phyloP scores from a whole-genome alignment of 2,797 vertebrate genomes.

The Thaleichthys pacificus region DNA sequence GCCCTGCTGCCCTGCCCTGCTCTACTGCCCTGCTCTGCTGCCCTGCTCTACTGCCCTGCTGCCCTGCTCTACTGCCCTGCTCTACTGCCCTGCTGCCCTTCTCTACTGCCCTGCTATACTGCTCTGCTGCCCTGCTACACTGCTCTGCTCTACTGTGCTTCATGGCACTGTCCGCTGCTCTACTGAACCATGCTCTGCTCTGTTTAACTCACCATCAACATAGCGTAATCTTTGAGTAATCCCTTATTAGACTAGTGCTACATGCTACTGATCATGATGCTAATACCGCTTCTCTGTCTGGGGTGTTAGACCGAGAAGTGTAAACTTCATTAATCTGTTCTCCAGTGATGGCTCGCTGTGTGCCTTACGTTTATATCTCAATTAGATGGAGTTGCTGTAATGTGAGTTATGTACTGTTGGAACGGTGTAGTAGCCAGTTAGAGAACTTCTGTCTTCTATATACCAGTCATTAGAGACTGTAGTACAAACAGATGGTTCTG shows the following conservation, averaged over 20 bases:
- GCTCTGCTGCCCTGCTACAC: not conserved
- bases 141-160: not conserved
- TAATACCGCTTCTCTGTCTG: constrained; percentile 5
- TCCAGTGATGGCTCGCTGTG: constrained; percentile 31
- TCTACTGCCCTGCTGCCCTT: not conserved
- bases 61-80: no score
- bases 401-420: constrained; percentile 37
- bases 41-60: not conserved
- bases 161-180: no score
- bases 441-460: constrained; percentile 51
- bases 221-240: constrained; percentile 43
- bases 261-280: constrained; percentile 35
- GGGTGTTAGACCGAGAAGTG: not conserved
- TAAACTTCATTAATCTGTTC: constrained; percentile 5
- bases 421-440: constrained; percentile 45
- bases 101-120: not conserved
- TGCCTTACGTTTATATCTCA: constrained; percentile 35
- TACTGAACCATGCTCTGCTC: not conserved
- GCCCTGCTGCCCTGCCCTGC: no score
- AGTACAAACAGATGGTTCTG: constrained; percentile 53
- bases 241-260: constrained; percentile 45
- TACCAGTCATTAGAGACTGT: constrained; percentile 53
- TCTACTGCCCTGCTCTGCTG: no score
- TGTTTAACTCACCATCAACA: constrained; percentile 30
- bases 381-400: constrained; percentile 27